Conservation (phyloP, 2,888 invertebrate species). For the Amphipyra berbera region DNA sequence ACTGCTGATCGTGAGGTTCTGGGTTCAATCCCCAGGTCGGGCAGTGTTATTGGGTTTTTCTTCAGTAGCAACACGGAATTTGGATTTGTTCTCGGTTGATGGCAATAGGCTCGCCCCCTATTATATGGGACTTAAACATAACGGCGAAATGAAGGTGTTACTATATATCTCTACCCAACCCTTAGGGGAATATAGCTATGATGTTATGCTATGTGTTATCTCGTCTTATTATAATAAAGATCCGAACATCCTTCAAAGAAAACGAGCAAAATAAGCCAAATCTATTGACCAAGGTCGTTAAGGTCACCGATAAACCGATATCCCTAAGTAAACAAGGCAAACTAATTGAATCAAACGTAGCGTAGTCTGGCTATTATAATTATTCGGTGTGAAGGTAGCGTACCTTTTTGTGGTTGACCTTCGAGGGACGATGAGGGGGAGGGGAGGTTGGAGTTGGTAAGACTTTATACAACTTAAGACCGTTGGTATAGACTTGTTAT, state of each 20-base stretch:
- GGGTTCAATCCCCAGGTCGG: too few species aligned
- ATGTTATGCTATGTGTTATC: too few species aligned
- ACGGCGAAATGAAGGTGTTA: too few species aligned
- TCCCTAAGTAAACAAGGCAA: conserved; percentile 70
- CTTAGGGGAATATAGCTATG: too few species aligned
- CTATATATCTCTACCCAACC: too few species aligned
- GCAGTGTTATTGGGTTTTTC: too few species aligned
- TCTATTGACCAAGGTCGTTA: conserved; percentile 54
- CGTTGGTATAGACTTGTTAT: neutral
- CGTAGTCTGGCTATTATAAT: conserved; percentile 26
- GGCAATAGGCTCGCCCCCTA: too few species aligned
- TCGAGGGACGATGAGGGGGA: neutral
- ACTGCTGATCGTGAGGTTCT: too few species aligned
- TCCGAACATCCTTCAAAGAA: neutral
- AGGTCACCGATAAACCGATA: conserved; percentile 64
- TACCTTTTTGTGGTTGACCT: conserved; percentile 26
- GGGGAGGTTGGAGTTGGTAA: neutral
- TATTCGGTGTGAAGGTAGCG: conserved; percentile 15
- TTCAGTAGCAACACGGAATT: too few species aligned
- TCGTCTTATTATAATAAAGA: too few species aligned
- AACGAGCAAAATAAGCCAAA: conserved; percentile 4
- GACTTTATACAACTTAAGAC: neutral
- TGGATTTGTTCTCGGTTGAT: too few species aligned
- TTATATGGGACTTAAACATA: too few species aligned
- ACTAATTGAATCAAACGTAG: conserved; percentile 40